A percentile compares a stretch with the other conserved stretches of the same genome.
Conservation (phyloP, 2,797 vertebrate genomes). For the Sebastes ruberrimus region DNA sequence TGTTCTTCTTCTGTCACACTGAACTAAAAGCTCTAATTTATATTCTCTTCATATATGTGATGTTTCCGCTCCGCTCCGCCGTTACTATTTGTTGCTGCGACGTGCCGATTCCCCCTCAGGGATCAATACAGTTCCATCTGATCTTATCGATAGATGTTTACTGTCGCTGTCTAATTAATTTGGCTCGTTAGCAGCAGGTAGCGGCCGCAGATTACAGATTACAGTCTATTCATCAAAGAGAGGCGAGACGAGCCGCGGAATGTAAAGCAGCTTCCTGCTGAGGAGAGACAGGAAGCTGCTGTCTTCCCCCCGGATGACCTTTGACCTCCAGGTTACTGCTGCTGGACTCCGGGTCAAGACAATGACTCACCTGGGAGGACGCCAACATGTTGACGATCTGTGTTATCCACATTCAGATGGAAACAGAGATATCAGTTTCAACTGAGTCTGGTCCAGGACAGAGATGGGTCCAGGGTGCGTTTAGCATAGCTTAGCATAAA, state of each 20-base stretch:
- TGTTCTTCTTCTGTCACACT: constrained; percentile 27
- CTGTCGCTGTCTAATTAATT: constrained; percentile 67
- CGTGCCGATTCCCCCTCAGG: constrained; percentile 36
- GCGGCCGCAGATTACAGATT: constrained; percentile 55
- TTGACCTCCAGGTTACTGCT: constrained; percentile 10
- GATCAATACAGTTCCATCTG: constrained; percentile 66
- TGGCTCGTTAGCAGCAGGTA: constrained; percentile 68
- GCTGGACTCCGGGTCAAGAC: background rate
- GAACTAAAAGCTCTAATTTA: constrained; percentile 22
- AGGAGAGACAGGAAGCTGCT: background rate
- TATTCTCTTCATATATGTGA: constrained; percentile 19
- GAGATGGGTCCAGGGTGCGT: background rate
- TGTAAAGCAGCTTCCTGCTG: constrained; percentile 29
- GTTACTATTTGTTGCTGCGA: constrained; percentile 23
- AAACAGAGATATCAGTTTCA: background rate
- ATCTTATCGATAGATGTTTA: constrained; percentile 71
- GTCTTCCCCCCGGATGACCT: background rate
- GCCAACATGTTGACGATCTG: background rate
- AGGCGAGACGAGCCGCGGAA: background rate
- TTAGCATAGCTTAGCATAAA: background rate
- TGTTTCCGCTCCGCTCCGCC: background rate
- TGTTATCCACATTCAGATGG: background rate
- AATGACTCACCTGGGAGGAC: background rate
- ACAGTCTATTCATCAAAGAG: constrained; percentile 52
- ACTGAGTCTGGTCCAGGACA: too few species aligned